phyloP scores from a whole-genome alignment of 2,888 invertebrate species.

The Hypomecis punctinalis region DNA sequence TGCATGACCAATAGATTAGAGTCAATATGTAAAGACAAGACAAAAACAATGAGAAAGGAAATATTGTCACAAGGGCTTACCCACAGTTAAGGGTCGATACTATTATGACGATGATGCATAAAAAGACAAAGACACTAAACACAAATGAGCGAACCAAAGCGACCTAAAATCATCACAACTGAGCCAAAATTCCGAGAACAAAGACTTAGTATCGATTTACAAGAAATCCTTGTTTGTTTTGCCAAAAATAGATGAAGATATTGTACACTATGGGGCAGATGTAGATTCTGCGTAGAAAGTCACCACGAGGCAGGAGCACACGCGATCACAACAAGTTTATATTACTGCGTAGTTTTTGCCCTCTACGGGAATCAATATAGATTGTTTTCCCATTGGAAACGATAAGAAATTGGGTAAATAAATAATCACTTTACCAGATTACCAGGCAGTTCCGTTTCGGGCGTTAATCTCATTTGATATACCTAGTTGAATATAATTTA shows the following conservation, averaged over 20 bases:
- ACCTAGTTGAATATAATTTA: too few relatives aligned
- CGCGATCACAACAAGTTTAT: constrained; percentile 41
- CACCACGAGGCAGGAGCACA: constrained; percentile 55
- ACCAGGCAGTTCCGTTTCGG: too few relatives aligned
- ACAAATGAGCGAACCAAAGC: not conserved
- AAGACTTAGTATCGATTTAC: constrained; percentile 12
- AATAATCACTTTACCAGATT: not conserved
- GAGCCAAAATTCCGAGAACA: constrained; percentile 7
- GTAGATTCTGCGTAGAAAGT: constrained; percentile 35
- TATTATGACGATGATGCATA: not conserved
- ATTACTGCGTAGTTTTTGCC: constrained; percentile 40
- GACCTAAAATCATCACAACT: not conserved
- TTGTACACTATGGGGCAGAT: constrained; percentile 42
- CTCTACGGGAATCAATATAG: constrained; percentile 4
- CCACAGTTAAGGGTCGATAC: too few relatives aligned
- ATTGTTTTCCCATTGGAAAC: not conserved
- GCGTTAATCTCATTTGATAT: too few relatives aligned
- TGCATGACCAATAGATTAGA: too few relatives aligned
- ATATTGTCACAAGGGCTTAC: too few relatives aligned
- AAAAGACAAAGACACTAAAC: not conserved
- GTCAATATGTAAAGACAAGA: too few relatives aligned
- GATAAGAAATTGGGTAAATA: not conserved
- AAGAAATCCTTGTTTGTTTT: constrained; percentile 15
- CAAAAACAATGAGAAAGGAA: too few relatives aligned
- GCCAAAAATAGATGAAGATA: constrained; percentile 45